A percentile compares a stretch with the other conserved stretches of the same genome.
Evolutionary conservation across 2,888 invertebrate species (phyloP).

Genomic region (Mayetiola destructor): DNA sequence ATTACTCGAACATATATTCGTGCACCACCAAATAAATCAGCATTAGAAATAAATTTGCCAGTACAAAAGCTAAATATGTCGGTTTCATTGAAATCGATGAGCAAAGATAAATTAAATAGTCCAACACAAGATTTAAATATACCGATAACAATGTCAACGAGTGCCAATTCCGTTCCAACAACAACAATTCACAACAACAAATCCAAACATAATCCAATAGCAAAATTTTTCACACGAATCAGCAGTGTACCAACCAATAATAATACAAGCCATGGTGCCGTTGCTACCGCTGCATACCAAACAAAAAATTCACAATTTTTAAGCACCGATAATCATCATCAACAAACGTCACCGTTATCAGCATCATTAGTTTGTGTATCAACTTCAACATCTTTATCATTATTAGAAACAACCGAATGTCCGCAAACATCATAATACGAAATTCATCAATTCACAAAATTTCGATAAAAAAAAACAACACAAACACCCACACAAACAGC

Average conservation of each 20-base stretch:
- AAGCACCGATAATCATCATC: slow-evolving; percentile 16
- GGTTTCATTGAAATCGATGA: too few relatives aligned
- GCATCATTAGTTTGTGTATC: slow-evolving; percentile 22
- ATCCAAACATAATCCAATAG: slow-evolving; percentile 35
- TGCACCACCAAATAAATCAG: slow-evolving; percentile 52
- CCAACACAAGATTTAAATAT: not conserved
- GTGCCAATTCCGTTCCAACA: slow-evolving; percentile 23
- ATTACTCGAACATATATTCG: slow-evolving; percentile 50
- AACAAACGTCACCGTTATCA: slow-evolving; percentile 28
- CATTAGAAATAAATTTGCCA: slow-evolving; percentile 36
- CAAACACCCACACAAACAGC: not conserved
- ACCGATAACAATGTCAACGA: slow-evolving; percentile 20
- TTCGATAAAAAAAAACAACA: not conserved
- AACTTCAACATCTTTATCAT: slow-evolving; percentile 3
- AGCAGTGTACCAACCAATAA: slow-evolving; percentile 28
- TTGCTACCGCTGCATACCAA: slow-evolving; percentile 16
- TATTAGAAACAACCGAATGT: not conserved
- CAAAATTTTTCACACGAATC: slow-evolving; percentile 34
- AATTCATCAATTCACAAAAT: not conserved
- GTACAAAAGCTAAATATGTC: slow-evolving; percentile 6
- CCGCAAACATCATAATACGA: not conserved
- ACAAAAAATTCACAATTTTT: slow-evolving; percentile 18
- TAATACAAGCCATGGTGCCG: slow-evolving; percentile 23
- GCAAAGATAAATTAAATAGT: not conserved
- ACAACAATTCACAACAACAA: slow-evolving; percentile 24